Evolutionary conservation across 1,140 invertebrate genomes (phyloP).

Genomic region (Harlomillsia oculata): DNA sequence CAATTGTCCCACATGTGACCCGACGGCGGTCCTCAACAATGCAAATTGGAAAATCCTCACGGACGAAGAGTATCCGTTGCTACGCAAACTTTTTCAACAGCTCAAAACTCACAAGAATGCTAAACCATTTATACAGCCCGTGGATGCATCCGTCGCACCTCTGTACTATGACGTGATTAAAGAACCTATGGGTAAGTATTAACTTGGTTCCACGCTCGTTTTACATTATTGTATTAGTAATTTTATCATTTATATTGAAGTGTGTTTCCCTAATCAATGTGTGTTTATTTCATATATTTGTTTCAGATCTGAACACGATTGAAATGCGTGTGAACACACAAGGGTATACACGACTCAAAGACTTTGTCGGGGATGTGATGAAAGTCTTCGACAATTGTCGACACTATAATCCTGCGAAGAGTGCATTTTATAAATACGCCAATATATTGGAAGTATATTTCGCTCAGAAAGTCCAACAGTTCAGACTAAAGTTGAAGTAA

Average conservation of each 20-base stretch:
- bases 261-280: conserved; percentile 12
- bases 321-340: conserved; percentile 75
- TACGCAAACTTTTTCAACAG: conserved; percentile 78
- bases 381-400: conserved; percentile 98
- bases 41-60: conserved; percentile 81
- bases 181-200: conserved; percentile 86
- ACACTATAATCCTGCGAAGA: conserved; percentile 90
- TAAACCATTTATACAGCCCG: conserved; percentile 94
- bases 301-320: conserved; percentile 84
- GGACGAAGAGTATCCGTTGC: conserved; percentile 67
- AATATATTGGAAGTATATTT: conserved; percentile 91
- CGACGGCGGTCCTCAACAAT: conserved; percentile 74
- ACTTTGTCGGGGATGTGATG: conserved; percentile 94
- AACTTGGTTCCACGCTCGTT: not conserved
- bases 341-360: conserved; percentile 75
- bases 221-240: not conserved
- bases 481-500: conserved; percentile 44
- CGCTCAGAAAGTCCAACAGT: conserved; percentile 77
- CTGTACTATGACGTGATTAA: conserved; percentile 97
- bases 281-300: conserved; percentile 28
- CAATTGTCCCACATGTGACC: conserved; percentile 88
- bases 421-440: conserved; percentile 89
- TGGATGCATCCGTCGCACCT: conserved; percentile 86
- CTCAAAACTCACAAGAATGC: conserved; percentile 87
- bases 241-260: not conserved